These are phyloP conservation scores for Diplolepis rosae DNA, from an alignment of 2,888 invertebrate genomes.

Conservation along the genomic window DNA sequence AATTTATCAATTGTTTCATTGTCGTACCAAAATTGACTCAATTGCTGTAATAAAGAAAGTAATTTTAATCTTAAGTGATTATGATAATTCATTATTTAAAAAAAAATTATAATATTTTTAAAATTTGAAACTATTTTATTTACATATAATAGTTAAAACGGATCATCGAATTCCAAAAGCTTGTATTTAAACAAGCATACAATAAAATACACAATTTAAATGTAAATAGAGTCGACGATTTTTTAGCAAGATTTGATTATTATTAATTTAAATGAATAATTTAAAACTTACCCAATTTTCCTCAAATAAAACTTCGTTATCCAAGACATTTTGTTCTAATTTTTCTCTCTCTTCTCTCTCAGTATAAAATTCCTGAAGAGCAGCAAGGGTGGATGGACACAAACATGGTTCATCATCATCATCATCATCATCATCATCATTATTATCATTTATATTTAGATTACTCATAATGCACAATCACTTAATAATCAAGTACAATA, in stretches of 20 bases:
- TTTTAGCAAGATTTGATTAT: no score
- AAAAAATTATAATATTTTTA: no score
- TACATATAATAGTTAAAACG: no score
- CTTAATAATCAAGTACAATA: background rate
- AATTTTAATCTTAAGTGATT: slow-evolving; percentile 1
- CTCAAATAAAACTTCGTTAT: slow-evolving; percentile 77
- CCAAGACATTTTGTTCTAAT: slow-evolving; percentile 72
- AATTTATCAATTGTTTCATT: slow-evolving; percentile 84
- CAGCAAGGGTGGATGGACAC: slow-evolving; percentile 82
- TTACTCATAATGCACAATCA: background rate
- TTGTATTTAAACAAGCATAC: no score
- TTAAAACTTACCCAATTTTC: slow-evolving; percentile 85
- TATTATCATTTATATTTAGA: slow-evolving; percentile 63
- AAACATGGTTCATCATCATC: slow-evolving; percentile 81
- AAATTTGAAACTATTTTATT: no score
- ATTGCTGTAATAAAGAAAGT: slow-evolving; percentile 81
- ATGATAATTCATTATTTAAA: no score
- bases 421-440: slow-evolving; percentile 78
- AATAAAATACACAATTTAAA: no score
- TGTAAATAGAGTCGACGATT: no score
- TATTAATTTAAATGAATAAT: no score
- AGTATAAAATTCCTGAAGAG: slow-evolving; percentile 84
- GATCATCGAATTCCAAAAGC: no score
- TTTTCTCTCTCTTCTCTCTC: slow-evolving; percentile 81
- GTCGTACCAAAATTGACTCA: slow-evolving; percentile 98